Percentiles rank a stretch among this genome's conserved stretches.
These are phyloP conservation scores for Cyprinodon diabolis DNA, from an alignment of 2,797 vertebrate species.

Conservation along the genomic window DNA sequence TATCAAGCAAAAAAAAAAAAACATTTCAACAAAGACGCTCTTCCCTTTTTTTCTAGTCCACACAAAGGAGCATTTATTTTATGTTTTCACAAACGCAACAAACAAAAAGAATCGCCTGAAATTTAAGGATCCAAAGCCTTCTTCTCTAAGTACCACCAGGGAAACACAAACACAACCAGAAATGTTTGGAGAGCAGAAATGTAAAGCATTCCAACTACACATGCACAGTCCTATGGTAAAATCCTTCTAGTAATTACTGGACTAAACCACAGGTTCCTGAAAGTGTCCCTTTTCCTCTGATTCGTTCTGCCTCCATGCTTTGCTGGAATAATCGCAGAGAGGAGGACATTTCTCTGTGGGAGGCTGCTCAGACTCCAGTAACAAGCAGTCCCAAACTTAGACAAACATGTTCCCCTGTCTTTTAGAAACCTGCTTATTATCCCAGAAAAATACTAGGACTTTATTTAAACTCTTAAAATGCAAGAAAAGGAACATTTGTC, in stretches of 20 bases:
- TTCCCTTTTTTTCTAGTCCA: neutral
- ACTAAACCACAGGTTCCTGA: neutral
- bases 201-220: neutral
- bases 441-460: slow-evolving; percentile 36
- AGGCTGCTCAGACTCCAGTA: slow-evolving; percentile 58
- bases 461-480: neutral
- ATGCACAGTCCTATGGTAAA: neutral
- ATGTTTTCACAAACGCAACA: slow-evolving; percentile 15
- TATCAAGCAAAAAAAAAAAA: too few relatives aligned
- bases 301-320: slow-evolving; percentile 9
- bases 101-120: slow-evolving; percentile 17
- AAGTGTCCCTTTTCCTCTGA: slow-evolving; percentile 8
- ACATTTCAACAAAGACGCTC: neutral
- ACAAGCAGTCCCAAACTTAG: slow-evolving; percentile 53
- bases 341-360: slow-evolving; percentile 44
- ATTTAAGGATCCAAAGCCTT: slow-evolving; percentile 28
- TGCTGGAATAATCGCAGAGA: slow-evolving; percentile 31
- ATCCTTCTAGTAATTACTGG: neutral
- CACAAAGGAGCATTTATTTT: neutral
- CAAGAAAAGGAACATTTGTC: slow-evolving; percentile 3
- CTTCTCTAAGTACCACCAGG: neutral
- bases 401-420: slow-evolving; percentile 47
- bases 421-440: slow-evolving; percentile 71
- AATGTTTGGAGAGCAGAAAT: neutral
- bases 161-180: slow-evolving; percentile 12